phyloP scores from a whole-genome alignment of 2,113 vertebrate species.

The Neogobius melanostomus region DNA sequence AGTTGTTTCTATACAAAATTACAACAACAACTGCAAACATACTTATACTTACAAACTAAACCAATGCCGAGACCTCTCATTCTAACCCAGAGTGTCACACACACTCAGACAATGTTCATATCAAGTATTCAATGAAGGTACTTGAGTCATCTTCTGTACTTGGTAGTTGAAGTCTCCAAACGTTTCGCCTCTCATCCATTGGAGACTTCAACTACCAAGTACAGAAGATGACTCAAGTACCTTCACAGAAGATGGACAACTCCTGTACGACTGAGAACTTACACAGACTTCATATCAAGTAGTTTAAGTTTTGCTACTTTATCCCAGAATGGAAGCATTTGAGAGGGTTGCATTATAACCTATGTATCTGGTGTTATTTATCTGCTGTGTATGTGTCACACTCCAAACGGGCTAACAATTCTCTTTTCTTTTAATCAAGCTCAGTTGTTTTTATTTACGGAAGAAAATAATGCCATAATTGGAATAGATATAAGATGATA shows the following conservation, averaged over 20 bases:
- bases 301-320: not conserved
- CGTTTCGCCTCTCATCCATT: too few species aligned
- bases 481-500: slow-evolving; percentile 50
- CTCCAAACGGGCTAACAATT: slow-evolving; percentile 23
- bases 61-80: not conserved
- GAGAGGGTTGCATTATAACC: not conserved
- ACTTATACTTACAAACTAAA: too few species aligned
- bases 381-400: slow-evolving; percentile 5
- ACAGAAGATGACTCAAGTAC: too few species aligned
- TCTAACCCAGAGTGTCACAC: not conserved
- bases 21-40: too few species aligned
- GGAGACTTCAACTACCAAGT: too few species aligned
- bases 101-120: not conserved
- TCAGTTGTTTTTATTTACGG: slow-evolving; percentile 37
- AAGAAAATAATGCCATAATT: slow-evolving; percentile 42
- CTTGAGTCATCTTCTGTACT: too few species aligned
- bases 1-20: too few species aligned
- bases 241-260: too few species aligned
- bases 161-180: too few species aligned
- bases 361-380: not conserved
- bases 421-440: slow-evolving; percentile 39
- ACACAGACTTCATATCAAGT: not conserved
- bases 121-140: too few species aligned
- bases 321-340: not conserved
- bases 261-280: too few species aligned